phyloP scores from a whole-genome alignment of 1,140 invertebrate genomes.

The Apis dorsata region DNA sequence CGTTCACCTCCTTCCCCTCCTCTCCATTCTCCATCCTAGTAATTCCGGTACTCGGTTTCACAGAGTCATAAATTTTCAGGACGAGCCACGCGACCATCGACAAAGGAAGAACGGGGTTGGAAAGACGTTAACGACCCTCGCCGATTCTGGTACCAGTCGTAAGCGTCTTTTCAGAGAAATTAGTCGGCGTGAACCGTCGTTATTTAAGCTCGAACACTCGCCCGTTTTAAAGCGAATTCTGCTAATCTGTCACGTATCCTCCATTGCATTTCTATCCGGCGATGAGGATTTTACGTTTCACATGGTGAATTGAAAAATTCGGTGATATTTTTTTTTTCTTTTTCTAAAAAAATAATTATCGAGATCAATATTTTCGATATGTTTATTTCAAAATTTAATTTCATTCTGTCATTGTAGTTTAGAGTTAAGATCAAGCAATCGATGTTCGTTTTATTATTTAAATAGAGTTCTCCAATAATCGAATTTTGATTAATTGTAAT shows the following conservation, averaged over 20 bases:
- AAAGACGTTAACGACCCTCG: conserved; percentile 25
- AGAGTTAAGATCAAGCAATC: too few relatives aligned
- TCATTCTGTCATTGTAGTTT: too few relatives aligned
- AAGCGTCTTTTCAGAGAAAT: conserved; percentile 3
- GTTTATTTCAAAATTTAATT: too few relatives aligned
- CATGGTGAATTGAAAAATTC: background rate
- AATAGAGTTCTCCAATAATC: too few relatives aligned
- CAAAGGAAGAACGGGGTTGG: background rate
- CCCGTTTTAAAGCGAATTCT: background rate
- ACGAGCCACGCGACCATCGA: background rate
- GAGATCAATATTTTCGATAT: too few relatives aligned
- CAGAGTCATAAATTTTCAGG: conserved; percentile 20
- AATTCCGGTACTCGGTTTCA: conserved; percentile 9
- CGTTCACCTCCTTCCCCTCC: background rate
- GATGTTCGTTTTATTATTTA: too few relatives aligned
- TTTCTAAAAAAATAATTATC: too few relatives aligned
- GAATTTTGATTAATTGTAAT: too few relatives aligned
- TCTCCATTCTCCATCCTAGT: conserved; percentile 4
- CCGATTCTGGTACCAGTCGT: background rate
- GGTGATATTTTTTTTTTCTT: background rate
- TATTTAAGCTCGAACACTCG: background rate
- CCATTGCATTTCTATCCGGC: background rate
- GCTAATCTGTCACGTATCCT: conserved; percentile 33
- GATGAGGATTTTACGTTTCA: background rate
- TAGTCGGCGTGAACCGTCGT: background rate